Percentiles rank a stretch among this genome's conserved stretches.
Conservation (phyloP, 2,888 invertebrate genomes). For the Priocnemis perturbator region DNA sequence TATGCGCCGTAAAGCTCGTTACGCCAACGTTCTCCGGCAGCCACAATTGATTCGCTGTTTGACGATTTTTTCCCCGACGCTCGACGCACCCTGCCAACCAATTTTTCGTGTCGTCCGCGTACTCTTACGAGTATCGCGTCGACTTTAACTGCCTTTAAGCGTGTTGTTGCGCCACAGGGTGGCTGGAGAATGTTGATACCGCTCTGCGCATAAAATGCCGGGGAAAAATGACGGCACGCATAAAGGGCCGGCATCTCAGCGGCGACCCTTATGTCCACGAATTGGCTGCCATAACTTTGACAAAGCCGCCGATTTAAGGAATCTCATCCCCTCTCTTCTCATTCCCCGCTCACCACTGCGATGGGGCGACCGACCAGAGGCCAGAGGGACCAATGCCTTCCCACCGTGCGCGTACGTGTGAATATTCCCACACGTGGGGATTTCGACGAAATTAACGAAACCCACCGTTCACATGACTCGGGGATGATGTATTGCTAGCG, state of each 20-base stretch:
- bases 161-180: conserved; percentile 19
- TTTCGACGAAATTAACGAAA: conserved; percentile 4
- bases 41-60: no score
- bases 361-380: conserved; percentile 4
- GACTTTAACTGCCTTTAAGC: conserved; percentile 8
- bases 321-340: conserved; percentile 24
- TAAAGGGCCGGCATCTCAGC: conserved; percentile 28
- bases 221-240: conserved; percentile 11
- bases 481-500: conserved; percentile 23
- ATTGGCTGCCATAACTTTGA: conserved; percentile 42
- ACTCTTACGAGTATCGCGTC: background rate
- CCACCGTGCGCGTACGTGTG: conserved; percentile 35
- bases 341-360: conserved; percentile 8
- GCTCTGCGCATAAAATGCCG: conserved; percentile 6
- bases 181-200: conserved; percentile 1
- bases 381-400: conserved; percentile 9
- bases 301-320: conserved; percentile 50
- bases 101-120: no score
- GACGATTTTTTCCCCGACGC: no score
- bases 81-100: no score
- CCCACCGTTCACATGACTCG: conserved; percentile 18
- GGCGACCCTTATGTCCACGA: conserved; percentile 39
- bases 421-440: conserved; percentile 29
- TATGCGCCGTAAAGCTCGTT: no score
- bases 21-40: no score